A percentile compares a stretch with the other conserved stretches of the same genome.
Conservation (phyloP, 2,797 vertebrate species). For the Balearica regulorum region DNA sequence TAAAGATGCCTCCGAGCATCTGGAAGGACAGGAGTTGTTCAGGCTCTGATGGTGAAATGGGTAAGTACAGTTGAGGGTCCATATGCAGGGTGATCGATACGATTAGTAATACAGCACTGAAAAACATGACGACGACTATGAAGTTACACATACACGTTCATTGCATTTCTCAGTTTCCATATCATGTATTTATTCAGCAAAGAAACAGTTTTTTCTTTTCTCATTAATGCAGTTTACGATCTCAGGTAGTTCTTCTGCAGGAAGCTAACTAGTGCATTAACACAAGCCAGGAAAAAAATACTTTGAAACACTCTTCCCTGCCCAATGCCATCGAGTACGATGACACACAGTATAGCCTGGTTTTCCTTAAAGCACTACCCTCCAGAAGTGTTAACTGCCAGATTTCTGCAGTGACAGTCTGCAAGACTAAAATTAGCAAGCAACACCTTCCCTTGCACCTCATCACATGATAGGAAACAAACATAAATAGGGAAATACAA, state of each 20-base stretch:
- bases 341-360: background rate
- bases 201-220: background rate
- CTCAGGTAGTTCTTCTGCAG: background rate
- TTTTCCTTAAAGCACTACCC: background rate
- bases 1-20: background rate
- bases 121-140: background rate
- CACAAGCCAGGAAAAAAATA: background rate
- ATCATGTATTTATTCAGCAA: background rate
- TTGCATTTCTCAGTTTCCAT: background rate
- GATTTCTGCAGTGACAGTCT: constrained; percentile 20
- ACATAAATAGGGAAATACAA: constrained; percentile 57
- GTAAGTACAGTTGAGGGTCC: background rate
- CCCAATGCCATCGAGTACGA: fast-evolving
- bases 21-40: background rate
- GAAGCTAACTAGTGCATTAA: background rate
- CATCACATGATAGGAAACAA: constrained; percentile 48
- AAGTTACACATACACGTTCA: background rate
- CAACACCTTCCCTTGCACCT: constrained; percentile 40
- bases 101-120: background rate
- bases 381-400: background rate
- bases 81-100: background rate
- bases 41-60: background rate
- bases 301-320: background rate
- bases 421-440: constrained; percentile 49
- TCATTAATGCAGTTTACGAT: background rate